phyloP scores from a whole-genome alignment of 1,140 invertebrate species.

The Vanessa atalanta region DNA sequence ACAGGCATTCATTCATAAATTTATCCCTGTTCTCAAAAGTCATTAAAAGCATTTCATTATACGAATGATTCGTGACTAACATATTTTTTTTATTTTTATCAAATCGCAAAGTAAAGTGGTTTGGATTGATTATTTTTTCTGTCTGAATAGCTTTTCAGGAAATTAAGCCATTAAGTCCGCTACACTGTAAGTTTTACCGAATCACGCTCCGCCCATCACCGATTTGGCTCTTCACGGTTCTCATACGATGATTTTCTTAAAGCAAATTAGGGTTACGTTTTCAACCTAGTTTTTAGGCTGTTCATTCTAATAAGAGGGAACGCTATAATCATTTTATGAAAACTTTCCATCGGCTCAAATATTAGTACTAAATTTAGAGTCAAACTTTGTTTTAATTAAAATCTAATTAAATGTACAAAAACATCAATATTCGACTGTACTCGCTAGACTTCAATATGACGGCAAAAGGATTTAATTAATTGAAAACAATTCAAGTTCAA shows the following conservation, averaged over 20 bases:
- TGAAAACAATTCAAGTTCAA: too few relatives aligned
- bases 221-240: conserved; percentile 17
- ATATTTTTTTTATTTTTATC: not conserved
- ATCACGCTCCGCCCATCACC: conserved; percentile 14
- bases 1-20: not conserved
- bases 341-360: too few relatives aligned
- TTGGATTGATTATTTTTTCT: conserved; percentile 3
- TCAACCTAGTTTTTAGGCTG: not conserved
- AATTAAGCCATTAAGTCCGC: conserved; percentile 8
- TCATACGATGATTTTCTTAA: conserved; percentile 14
- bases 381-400: too few relatives aligned
- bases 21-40: too few relatives aligned
- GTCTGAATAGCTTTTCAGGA: conserved; percentile 6
- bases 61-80: not conserved
- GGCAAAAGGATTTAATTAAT: too few relatives aligned
- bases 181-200: conserved; percentile 12
- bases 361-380: too few relatives aligned
- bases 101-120: not conserved
- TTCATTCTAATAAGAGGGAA: not conserved
- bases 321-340: not conserved
- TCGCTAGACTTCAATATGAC: too few relatives aligned
- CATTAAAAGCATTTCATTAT: too few relatives aligned
- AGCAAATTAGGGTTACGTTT: not conserved
- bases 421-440: too few relatives aligned
- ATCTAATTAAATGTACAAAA: too few relatives aligned